Percentiles rank a stretch among this genome's conserved stretches.
phyloP scores from a whole-genome alignment of 1,140 invertebrate genomes.

The Ericerus pela region DNA sequence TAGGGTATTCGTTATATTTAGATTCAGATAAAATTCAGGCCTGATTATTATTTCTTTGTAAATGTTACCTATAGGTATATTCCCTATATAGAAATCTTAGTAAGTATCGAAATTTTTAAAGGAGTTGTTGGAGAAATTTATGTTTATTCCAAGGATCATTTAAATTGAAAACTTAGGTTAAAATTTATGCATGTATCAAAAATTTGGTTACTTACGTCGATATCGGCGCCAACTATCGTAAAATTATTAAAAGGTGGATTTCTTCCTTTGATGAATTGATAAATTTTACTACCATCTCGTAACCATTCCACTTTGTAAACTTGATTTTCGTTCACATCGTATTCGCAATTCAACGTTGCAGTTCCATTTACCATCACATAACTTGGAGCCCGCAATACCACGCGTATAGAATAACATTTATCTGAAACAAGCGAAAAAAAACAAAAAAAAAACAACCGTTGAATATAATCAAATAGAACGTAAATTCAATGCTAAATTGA shows the following conservation, averaged over 20 bases:
- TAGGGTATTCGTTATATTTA: no score
- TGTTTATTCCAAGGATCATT: no score
- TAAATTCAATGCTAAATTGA: background rate
- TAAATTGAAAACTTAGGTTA: no score
- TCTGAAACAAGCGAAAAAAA: background rate
- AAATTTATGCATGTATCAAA: no score
- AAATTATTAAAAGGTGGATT: conserved; percentile 49
- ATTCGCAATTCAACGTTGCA: conserved; percentile 33
- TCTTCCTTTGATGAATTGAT: conserved; percentile 58
- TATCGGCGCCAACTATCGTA: conserved; percentile 44
- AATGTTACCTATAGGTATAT: no score
- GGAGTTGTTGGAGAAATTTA: no score
- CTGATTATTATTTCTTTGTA: no score
- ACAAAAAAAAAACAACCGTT: background rate
- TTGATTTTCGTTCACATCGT: conserved; percentile 31
- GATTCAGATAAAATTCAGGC: no score
- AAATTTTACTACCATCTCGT: conserved; percentile 55
- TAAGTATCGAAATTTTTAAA: no score
- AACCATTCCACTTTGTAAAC: conserved; percentile 49
- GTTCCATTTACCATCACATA: conserved; percentile 33
- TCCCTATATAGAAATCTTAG: no score
- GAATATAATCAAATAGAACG: background rate
- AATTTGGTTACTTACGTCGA: conserved; percentile 51
- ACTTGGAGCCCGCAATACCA: conserved; percentile 27
- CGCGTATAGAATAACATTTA: background rate